Evolutionary conservation across 2,113 vertebrate genomes (phyloP).

Genomic region (Thoracochromis brauschi): DNA sequence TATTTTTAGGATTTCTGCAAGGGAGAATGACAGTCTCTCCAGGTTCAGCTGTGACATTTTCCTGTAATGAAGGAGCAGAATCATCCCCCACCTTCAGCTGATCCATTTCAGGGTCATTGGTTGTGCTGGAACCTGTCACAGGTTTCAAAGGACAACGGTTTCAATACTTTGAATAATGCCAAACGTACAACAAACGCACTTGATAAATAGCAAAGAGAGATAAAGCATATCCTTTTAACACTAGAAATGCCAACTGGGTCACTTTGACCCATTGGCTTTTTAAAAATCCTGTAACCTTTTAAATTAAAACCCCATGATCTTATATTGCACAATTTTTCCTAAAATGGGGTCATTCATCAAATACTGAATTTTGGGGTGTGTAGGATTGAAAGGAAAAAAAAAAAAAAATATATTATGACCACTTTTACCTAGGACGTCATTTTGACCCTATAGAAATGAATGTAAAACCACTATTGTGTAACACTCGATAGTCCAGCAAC

Average conservation of each 20-base stretch:
- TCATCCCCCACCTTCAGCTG: background rate
- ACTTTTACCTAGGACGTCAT: background rate
- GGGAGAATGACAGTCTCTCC: background rate
- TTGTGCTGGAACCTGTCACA: background rate
- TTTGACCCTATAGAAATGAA: background rate
- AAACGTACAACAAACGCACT: background rate
- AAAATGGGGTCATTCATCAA: background rate
- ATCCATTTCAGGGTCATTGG: background rate
- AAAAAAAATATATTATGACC: fast-evolving
- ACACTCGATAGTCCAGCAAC: background rate
- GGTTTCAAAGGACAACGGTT: background rate
- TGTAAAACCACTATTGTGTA: background rate
- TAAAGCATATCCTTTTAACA: background rate
- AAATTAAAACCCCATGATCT: background rate
- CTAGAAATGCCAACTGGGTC: background rate
- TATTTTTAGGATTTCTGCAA: background rate
- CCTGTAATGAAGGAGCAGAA: background rate
- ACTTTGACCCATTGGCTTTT: background rate
- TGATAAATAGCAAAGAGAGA: background rate
- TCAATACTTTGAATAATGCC: background rate
- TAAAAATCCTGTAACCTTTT: background rate
- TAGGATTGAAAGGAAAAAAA: background rate
- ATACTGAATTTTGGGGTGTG: background rate
- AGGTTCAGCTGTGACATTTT: background rate
- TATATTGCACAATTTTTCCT: background rate